Evolutionary conservation across 2,888 invertebrate species (phyloP), one percentile per base, ranked within the genome.

Genomic region (Ellobium chinense): DNA sequence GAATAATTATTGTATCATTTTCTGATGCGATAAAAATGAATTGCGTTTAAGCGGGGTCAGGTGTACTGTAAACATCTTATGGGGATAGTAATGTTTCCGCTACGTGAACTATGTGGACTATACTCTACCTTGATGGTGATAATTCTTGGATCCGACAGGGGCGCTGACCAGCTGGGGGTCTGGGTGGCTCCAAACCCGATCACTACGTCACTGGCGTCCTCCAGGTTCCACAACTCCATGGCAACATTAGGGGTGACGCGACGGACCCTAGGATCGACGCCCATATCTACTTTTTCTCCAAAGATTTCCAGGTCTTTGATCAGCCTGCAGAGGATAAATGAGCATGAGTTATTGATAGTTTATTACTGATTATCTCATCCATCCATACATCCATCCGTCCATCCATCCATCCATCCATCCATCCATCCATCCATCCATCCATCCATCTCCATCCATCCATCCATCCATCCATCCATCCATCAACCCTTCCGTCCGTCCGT

Each of bases 141-240:
- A 36, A 85, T 85, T 69, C 83, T 62, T 5, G 85, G 73, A 12
- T 84, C 80, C 1, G 83, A 65, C 31, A 85, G 68, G 4, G 82
- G 80, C 1, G 63, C 37, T 70, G 74, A 70, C 78, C 76, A 78
- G 21, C 65, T 62, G n/a, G 31, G 4, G 18, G 79, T 72, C 29
- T 78, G 29, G 14, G 76, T 85, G n/a, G 88, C 89, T 3, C 88
- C 90, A 29, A 90, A 81, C 12, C 90, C 90, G 24, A 90, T 88
- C 1, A 90, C 87, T 1, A 88, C 86, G 21, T 74, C 81, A 14
- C 66, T 80, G 1, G 78, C 63, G 27, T 82, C 76, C n/a, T 86
- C 80, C 18, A 89, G 80, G 46, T 88, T 81, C 88, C 88, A 90
- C 9, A 90, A 83, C 69, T 89, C 88, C 70, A 90, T 84, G 29